phyloP scores from a whole-genome alignment of 2,797 vertebrate species.

The Malacoraja senta region DNA sequence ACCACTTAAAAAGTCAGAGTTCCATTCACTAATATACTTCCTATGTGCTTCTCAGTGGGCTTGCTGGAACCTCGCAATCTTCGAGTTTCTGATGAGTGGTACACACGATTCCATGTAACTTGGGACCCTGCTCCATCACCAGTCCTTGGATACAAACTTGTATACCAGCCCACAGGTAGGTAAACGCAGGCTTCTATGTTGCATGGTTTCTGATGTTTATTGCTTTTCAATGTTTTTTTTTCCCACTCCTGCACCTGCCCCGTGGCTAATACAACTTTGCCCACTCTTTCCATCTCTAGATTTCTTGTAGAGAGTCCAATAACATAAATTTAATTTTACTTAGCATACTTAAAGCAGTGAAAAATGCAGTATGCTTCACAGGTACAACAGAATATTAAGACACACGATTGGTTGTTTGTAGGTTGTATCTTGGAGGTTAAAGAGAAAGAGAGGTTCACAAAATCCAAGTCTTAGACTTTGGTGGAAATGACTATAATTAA shows the following conservation, averaged over 20 bases:
- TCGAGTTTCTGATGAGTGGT: conserved; percentile 90
- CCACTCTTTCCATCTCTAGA: background rate
- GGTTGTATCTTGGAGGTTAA: no score
- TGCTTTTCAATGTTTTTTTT: conserved; percentile 7
- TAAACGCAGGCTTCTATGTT: background rate
- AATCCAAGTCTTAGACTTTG: no score
- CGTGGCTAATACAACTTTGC: background rate
- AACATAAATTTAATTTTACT: no score
- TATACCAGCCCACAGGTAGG: conserved; percentile 81
- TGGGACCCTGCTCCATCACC: conserved; percentile 84
- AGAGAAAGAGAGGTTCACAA: no score
- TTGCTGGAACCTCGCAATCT: conserved; percentile 83
- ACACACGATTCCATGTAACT: conserved; percentile 88
- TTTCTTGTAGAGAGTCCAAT: background rate
- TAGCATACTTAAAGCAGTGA: no score
- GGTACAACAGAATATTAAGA: no score
- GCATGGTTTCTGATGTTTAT: background rate
- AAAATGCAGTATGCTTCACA: no score
- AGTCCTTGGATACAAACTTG: conserved; percentile 85
- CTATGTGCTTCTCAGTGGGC: conserved; percentile 60
- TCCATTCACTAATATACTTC: background rate
- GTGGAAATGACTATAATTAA: no score
- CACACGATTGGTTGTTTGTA: no score
- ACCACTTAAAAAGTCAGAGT: background rate
- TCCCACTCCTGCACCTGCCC: background rate